phyloP scores from a whole-genome alignment of 2,888 invertebrate species.

The Anoncus sp. region DNA sequence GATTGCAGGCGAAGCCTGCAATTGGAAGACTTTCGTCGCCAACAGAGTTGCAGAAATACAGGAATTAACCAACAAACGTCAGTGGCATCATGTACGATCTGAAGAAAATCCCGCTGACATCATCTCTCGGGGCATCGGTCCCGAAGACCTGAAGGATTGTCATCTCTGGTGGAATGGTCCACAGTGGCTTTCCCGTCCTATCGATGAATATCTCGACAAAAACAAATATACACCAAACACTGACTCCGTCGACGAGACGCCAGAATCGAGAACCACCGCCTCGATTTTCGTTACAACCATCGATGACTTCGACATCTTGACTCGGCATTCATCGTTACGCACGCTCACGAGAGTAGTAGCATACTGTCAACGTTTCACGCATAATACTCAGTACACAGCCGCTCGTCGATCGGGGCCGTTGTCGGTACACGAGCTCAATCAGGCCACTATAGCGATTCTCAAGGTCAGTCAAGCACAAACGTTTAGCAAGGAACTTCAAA shows the following conservation, averaged over 20 bases:
- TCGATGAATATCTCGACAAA: not conserved
- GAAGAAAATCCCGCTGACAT: conserved; percentile 62
- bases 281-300: conserved; percentile 9
- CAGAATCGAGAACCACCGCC: not conserved
- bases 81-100: conserved; percentile 53
- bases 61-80: not conserved
- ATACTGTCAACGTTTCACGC: conserved; percentile 24
- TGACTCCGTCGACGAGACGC: conserved; percentile 1
- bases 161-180: conserved; percentile 66
- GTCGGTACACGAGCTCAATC: too few relatives aligned
- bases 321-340: conserved; percentile 10
- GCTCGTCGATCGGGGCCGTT: too few relatives aligned
- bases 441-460: not conserved
- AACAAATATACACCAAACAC: not conserved
- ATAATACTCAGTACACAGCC: conserved; percentile 11
- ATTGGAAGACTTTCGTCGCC: conserved; percentile 26
- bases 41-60: conserved; percentile 17
- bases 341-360: conserved; percentile 25
- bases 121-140: conserved; percentile 45
- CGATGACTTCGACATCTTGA: not conserved
- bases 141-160: conserved; percentile 11
- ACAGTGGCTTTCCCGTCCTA: conserved; percentile 49
- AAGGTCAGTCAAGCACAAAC: conserved; percentile 27
- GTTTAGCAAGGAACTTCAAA: conserved; percentile 21
- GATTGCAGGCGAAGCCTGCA: conserved; percentile 10